Evolutionary conservation across 2,888 invertebrate species (phyloP), one percentile per base, ranked within the genome.

Genomic region (Monopis laevigella): DNA sequence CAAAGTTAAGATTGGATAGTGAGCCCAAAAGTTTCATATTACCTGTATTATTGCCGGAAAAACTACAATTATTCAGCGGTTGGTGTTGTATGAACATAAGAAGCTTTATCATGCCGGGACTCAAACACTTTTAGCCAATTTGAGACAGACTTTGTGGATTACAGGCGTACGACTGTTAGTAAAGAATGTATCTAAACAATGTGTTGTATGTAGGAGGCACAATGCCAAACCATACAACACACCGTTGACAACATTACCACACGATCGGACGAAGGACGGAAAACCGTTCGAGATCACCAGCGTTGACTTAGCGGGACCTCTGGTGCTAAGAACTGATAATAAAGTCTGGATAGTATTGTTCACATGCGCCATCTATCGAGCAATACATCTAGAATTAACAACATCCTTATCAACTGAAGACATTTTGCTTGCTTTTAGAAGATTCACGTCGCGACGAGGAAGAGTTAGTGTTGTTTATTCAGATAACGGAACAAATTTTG

Each of bases 401-500:
- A 21, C 2, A 11, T 32, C 24, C 4, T 35, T 21, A 17, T 41
- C 35, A 16, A 35, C 34, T 7, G 26, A 41, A 35, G 16, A 17
- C 6, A 13, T 35, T 21, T n/a, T 21, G n/a, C n/a, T 32, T 13
- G 29, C 40, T 1, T 19, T 46, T 11, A 16, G 46, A 39, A 39
- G 46, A 10, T 44, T 46, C 12, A 40, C 32, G 17, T 42, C 46
- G 2, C 13, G 46, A 24, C 8, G 46, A 18, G 46, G 46, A 6
- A 29, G 43, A 8, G 26, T 40, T 7, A 7, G n/a, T 3, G 36
- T 39, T 19, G 38, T 45, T 10, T 42, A 38, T 12, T 24, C 43
- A 2, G 45, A 47, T 28, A 46, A 46, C 30, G 47, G 44, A 8
- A 46, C 44, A 1, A 44, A 41, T 38, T 40, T 44, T 38, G 3